A percentile compares a stretch with the other conserved stretches of the same genome.
Conservation (phyloP, 2,797 vertebrate genomes). For the Phataginus tricuspis region DNA sequence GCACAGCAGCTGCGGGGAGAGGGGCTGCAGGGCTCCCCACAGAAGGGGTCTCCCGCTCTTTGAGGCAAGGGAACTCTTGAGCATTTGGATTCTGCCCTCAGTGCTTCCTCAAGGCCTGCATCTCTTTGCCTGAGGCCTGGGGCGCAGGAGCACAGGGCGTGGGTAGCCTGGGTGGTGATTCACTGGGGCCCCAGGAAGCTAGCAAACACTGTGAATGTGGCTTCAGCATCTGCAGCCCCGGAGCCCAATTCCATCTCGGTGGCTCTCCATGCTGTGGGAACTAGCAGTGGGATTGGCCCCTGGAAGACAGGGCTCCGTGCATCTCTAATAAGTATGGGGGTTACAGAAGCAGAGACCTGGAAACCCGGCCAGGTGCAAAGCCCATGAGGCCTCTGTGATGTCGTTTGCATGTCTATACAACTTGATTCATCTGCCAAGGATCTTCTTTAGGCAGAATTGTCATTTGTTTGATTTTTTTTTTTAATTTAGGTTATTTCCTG, state of each 20-base stretch:
- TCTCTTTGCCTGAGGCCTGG: not conserved
- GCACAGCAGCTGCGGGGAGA: not conserved
- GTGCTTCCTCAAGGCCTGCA: not conserved
- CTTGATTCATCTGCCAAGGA: not conserved
- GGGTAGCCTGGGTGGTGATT: not conserved
- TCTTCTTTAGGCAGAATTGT: not conserved
- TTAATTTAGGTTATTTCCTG: not conserved
- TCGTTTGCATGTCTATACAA: not conserved
- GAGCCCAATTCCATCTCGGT: not conserved
- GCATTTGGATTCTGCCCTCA: not conserved
- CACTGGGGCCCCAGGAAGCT: not conserved
- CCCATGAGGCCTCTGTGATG: not conserved
- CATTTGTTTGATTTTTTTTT: not conserved
- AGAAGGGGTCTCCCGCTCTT: not conserved
- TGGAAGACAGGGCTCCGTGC: not conserved
- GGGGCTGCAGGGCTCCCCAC: too few relatives aligned
- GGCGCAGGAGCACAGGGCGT: not conserved
- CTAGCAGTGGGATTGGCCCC: too few relatives aligned
- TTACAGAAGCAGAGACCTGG: not conserved
- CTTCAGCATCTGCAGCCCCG: not conserved
- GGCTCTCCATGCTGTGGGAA: not conserved
- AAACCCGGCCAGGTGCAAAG: not conserved
- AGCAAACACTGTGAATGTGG: not conserved
- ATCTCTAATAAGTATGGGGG: not conserved
- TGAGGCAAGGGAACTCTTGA: not conserved